Conservation (phyloP, 2,888 invertebrate genomes). For the Amblyteles armatorius region DNA sequence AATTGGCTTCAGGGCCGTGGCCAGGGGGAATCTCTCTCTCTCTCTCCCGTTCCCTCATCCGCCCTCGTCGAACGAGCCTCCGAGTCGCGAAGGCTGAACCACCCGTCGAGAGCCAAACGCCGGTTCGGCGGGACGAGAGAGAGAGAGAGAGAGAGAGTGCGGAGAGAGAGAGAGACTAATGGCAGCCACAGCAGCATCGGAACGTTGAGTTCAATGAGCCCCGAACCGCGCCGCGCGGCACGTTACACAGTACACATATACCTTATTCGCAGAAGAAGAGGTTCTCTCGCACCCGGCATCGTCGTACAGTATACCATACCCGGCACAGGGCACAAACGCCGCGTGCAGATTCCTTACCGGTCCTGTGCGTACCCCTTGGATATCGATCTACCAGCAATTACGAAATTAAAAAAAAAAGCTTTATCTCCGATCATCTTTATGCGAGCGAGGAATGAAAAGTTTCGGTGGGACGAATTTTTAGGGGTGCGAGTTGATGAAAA, state of each 20-base stretch:
- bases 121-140: conserved; percentile 46
- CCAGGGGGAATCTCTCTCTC: conserved; percentile 36
- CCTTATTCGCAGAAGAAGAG: conserved; percentile 65
- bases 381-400: conserved; percentile 4
- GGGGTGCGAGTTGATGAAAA: neutral
- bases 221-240: conserved; percentile 42
- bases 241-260: conserved; percentile 35
- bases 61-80: conserved; percentile 43
- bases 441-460: neutral
- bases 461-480: neutral
- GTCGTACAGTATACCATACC: conserved; percentile 4
- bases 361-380: neutral
- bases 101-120: conserved; percentile 61
- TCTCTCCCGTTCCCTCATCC: conserved; percentile 33
- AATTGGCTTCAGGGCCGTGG: conserved; percentile 66
- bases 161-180: neutral
- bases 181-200: conserved; percentile 49
- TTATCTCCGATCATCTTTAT: neutral
- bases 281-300: conserved; percentile 59
- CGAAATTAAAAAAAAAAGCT: neutral
- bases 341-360: neutral
- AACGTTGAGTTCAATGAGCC: conserved; percentile 66
- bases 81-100: conserved; percentile 54
- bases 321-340: neutral
- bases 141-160: neutral